Percentiles rank a stretch among this genome's conserved stretches.
phyloP scores from a whole-genome alignment of 2,113 vertebrate genomes.

The Pseudonaja textilis region DNA sequence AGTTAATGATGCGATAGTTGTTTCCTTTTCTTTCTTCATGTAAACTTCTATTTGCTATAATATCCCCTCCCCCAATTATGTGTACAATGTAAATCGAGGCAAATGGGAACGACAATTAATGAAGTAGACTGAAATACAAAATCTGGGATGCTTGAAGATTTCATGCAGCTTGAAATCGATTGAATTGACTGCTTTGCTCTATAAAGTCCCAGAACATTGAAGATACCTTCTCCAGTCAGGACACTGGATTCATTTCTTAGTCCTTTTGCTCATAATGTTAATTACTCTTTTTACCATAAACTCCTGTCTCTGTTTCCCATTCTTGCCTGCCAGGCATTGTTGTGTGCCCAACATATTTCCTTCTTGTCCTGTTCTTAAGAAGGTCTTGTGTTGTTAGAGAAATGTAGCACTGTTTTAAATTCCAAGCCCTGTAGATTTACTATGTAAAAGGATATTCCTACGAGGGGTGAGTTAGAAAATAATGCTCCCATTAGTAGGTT shows the following conservation, averaged over 20 bases:
- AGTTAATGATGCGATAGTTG: background rate
- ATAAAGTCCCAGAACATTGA: slow-evolving; percentile 16
- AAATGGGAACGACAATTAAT: background rate
- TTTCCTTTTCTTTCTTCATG: background rate
- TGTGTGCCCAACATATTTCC: slow-evolving; percentile 55
- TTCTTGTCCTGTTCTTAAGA: slow-evolving; percentile 69
- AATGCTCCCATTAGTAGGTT: slow-evolving; percentile 68
- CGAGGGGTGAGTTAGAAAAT: slow-evolving; percentile 66
- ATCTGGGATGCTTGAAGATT: background rate
- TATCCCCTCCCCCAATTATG: background rate
- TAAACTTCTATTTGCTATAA: background rate
- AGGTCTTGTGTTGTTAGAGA: slow-evolving; percentile 68
- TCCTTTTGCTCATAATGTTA: slow-evolving; percentile 47
- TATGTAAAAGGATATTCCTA: slow-evolving; percentile 69
- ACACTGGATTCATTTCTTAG: slow-evolving; percentile 1
- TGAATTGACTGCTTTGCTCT: background rate
- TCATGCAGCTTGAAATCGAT: background rate
- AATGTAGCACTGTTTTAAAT: slow-evolving; percentile 67
- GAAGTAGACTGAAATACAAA: background rate
- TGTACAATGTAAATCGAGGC: background rate
- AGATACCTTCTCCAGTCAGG: background rate
- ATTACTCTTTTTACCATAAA: slow-evolving; percentile 47
- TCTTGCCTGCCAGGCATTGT: slow-evolving; percentile 60
- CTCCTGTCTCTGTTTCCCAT: slow-evolving; percentile 54
- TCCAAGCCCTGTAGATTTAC: slow-evolving; percentile 64